Evolutionary conservation across 2,113 vertebrate genomes (phyloP), one percentile per base, ranked within the genome.

Genomic region (Calyptommatus sinebrachiatus): DNA sequence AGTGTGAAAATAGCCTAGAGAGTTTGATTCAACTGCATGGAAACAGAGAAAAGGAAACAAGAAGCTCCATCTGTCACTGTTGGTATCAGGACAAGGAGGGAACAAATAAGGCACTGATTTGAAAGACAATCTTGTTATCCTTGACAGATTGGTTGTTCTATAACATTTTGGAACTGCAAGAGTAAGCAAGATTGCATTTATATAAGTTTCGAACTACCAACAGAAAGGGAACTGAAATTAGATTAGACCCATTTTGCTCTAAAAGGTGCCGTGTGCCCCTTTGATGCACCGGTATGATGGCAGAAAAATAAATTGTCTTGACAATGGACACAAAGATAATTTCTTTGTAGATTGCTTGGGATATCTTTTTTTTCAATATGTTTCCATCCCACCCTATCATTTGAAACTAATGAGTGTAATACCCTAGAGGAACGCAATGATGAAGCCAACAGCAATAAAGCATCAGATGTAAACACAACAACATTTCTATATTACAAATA

Each of bases 71-170:
- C 2, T 69, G 71, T 79, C 53, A 81, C 81, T 89, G 57, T 65
- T 60, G 29, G 82, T 83, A 81, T 24, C 60, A 45, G 21, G 77
- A 86, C 79, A 67, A 22, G n/a, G 46, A 75, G 1, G 75, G 83
- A 2, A 41, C 35, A 77, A 83, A 2, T 8, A 82, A 73, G 77
- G 41, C 66, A 61, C 3, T 48, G 18, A 22, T 41, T 63, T 78
- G 77, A 68, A 81, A 84, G 84, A 76, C 84, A 89, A 69, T 85
- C 83, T 88, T 50, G 26, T 88, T 91, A 86, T 74, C 77, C 83
- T 79, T 90, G 86, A 90, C 85, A 84, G 89, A 90, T 80, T 87
- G 83, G 83, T 82, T 91, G 81, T 77, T 79, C 84, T 77, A 87
- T 82, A 91, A 86, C 73, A 86, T 88, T 90, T 87, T 81, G 82